phyloP scores from a whole-genome alignment of 2,797 vertebrate species.

The Crenichthys baileyi region DNA sequence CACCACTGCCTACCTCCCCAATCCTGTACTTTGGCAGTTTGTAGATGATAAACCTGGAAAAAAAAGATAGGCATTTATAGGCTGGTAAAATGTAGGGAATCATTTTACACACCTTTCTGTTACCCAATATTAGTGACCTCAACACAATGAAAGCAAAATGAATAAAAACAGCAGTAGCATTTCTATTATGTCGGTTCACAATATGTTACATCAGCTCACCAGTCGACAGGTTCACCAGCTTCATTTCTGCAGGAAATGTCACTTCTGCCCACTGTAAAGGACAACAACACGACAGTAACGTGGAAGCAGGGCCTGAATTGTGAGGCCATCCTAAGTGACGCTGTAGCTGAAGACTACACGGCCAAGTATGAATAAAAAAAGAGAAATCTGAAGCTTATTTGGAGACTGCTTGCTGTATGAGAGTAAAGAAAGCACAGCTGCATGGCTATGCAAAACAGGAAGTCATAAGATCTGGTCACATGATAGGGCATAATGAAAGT shows the following conservation, averaged over 20 bases:
- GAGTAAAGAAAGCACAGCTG: slow-evolving; percentile 52
- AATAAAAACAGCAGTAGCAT: rapidly evolving
- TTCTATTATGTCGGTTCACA: background rate
- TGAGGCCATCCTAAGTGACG: slow-evolving; percentile 29
- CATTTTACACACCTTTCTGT: background rate
- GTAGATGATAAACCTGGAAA: slow-evolving; percentile 89
- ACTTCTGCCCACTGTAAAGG: slow-evolving; percentile 37
- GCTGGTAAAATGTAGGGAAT: background rate
- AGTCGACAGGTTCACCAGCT: slow-evolving; percentile 86
- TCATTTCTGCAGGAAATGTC: slow-evolving; percentile 89
- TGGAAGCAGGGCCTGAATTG: background rate
- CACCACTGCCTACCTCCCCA: slow-evolving; percentile 76
- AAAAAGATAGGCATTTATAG: background rate
- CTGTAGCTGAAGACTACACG: background rate
- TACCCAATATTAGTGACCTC: background rate
- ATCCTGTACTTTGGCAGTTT: slow-evolving; percentile 86
- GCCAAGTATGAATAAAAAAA: slow-evolving; percentile 6
- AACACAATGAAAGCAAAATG: background rate
- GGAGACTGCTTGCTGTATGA: slow-evolving; percentile 14
- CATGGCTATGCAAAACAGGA: slow-evolving; percentile 65
- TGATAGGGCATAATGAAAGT: slow-evolving; percentile 35
- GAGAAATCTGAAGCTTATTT: slow-evolving; percentile 26
- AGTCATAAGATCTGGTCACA: slow-evolving; percentile 62
- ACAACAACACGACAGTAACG: slow-evolving; percentile 25
- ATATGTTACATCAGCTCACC: slow-evolving; percentile 77